phyloP scores from a whole-genome alignment of 1,140 invertebrate genomes.

The Heliconius himera region DNA sequence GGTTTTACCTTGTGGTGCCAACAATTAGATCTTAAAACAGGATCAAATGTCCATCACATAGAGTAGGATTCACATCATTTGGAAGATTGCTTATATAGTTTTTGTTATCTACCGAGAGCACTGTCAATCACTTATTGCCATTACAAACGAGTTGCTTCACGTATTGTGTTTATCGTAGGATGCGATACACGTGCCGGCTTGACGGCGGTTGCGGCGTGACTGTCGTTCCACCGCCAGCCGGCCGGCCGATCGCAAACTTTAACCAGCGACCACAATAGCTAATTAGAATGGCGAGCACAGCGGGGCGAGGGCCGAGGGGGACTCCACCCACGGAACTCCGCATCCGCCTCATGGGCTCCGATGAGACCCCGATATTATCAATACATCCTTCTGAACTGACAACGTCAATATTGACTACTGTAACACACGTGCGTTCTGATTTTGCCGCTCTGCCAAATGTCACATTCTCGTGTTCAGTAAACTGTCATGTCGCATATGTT shows the following conservation, averaged over 20 bases:
- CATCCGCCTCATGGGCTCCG: conserved; percentile 72
- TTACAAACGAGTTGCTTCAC: conserved; percentile 59
- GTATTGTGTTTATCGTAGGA: conserved; percentile 38
- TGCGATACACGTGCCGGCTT: conserved; percentile 53
- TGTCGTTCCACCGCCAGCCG: conserved; percentile 53
- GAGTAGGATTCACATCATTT: conserved; percentile 54
- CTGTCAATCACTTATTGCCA: conserved; percentile 73
- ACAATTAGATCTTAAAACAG: conserved; percentile 46
- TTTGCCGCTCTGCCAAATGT: conserved; percentile 31
- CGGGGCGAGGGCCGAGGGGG: conserved; percentile 58
- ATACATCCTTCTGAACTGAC: conserved; percentile 48
- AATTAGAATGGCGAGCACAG: conserved; percentile 78
- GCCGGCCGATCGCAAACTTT: conserved; percentile 68
- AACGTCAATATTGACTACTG: conserved; percentile 49
- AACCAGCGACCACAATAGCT: conserved; percentile 76
- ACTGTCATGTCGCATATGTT: background rate
- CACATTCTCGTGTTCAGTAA: conserved; percentile 10
- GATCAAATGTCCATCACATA: conserved; percentile 46
- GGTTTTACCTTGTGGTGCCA: conserved; percentile 69
- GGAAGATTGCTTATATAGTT: conserved; percentile 40
- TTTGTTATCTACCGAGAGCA: conserved; percentile 60
- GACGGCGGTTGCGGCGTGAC: conserved; percentile 65
- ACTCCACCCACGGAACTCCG: conserved; percentile 75
- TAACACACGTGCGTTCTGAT: conserved; percentile 36
- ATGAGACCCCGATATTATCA: conserved; percentile 59